Conservation (phyloP, 2,113 vertebrate genomes). For the Clarias macrocephalus region DNA sequence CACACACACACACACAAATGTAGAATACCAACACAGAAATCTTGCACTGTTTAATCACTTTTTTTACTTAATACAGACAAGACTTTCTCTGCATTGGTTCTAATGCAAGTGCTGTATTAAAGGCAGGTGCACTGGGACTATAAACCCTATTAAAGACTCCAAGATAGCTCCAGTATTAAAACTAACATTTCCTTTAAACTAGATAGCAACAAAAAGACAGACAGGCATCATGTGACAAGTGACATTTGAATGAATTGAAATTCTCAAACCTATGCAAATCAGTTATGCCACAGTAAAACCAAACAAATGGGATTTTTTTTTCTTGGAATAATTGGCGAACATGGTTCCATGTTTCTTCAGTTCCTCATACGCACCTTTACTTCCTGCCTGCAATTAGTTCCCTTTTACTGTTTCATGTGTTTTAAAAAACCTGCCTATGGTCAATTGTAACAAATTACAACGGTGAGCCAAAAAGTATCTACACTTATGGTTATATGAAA, state of each 20-base stretch:
- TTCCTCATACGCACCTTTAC: not conserved
- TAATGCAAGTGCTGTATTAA: not conserved
- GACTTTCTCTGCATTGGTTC: not conserved
- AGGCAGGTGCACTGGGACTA: not conserved
- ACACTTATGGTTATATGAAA: too few species aligned
- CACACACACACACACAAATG: conserved; percentile 41
- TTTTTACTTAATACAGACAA: not conserved
- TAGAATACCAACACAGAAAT: conserved; percentile 15
- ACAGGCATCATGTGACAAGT: not conserved
- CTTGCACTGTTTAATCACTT: not conserved
- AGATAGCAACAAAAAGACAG: not conserved
- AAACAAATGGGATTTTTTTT: not conserved
- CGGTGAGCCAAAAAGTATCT: too few species aligned
- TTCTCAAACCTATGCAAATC: not conserved
- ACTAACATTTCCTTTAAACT: not conserved
- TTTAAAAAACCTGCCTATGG: not conserved
- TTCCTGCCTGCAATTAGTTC: not conserved
- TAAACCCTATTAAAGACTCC: not conserved
- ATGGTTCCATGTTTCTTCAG: not conserved
- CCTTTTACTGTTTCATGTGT: not conserved
- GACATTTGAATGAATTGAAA: not conserved
- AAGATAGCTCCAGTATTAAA: not conserved
- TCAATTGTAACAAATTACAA: too few species aligned
- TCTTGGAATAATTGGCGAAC: not conserved
- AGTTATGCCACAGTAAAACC: not conserved